Base-by-base conservation (phyloP, 2,888 invertebrate species). In the Xestia sexstrigata region DNA sequence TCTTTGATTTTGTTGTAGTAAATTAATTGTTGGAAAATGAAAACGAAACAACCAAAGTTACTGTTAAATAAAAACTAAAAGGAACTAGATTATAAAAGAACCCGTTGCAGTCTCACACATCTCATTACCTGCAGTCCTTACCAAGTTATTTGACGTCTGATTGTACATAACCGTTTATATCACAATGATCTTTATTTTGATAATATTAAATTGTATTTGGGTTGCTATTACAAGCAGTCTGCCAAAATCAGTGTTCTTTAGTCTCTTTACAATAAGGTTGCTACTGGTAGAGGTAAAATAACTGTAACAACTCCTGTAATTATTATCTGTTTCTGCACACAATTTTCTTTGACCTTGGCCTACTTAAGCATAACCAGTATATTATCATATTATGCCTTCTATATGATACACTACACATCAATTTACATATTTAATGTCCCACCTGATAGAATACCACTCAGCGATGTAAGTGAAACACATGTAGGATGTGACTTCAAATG, bases 401-500 rank as follows among this genome's bases (percentile, higher is more conserved):
- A 35, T 49, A 55, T 70, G 75, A 65, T 52, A 75, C 30, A n/a
- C 30, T 47, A 76, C 26, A 15, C 45, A 52, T 47, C 20, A 30
- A 15, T 20, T 52, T 83, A 60, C 68, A 84, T 81, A 66, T 58
- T 60, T 79, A 60, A 84, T 74, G 47, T 23, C 2, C 20, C 26
- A 63, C 52, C 52, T 52, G 17, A 65, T 47, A 60, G 58, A 72
- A 73, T 82, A 70, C 52, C 63, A 60, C 68, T 70, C 70, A 84
- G 65, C 23, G 26, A 5, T 42, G 23, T 45, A 45, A 81, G 67
- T 74, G 65, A 62, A 62, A 66, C 73, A 82, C 73, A 82, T 68
- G 70, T 72, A 67, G 62, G 26, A n/a, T 76, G 73, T 55, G 82
- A 83, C 70, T 71, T 52, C 49, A 42, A 82, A 82, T 82, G 55